Base-by-base conservation (phyloP, 2,797 vertebrate genomes). In the Fistularia tabacaria region DNA sequence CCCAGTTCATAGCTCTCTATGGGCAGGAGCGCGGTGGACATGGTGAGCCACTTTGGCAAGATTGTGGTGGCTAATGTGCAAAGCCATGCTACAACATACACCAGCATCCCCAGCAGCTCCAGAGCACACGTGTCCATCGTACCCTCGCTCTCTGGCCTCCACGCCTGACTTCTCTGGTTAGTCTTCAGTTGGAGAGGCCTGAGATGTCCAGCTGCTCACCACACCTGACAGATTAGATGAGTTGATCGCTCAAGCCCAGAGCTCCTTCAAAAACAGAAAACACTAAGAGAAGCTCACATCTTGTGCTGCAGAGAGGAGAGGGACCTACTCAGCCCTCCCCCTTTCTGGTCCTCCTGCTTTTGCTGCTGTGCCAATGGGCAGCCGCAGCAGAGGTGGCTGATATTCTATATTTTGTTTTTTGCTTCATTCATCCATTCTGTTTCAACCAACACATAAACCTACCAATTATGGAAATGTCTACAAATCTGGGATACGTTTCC, bases 1-100 rank as follows among this genome's bases (percentile, higher is more conserved):
- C 93, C 92, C 68, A 87, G 59, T 49, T 87, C 80, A 57, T 87
- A 92, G 71, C 86, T 91, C 87, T 93, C 90, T 0, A 83, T 70
- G 1, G 83, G 65, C 54, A 90, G 79, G 56, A 93, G 80, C 3
- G 89, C 85, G 0, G 89, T 89, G 63, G 90, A 91, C 77, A 83
- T 87, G 43, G 85, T 91, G 63, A 91, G 80, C 89, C 90, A 93
- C 60, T 87, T 85, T 0, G 91, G 90, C 37, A 91, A 55, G 53
- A 93, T 52, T 0, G 90, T 89, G 59, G 90, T 81, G 57, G 87
- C 76, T 36, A 92, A 53, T 1, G 87, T 78, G 10, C 89, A 92
- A 15, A 93, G 66, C 86, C 89, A 92, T 1, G 89, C 91, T 6
- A 69, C 82, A 0, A 86, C 6, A 0, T 74, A 89, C 36, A 93